Conservation (phyloP, 2,113 vertebrate species). For the zebrafish (Danio rerio) region DNA sequence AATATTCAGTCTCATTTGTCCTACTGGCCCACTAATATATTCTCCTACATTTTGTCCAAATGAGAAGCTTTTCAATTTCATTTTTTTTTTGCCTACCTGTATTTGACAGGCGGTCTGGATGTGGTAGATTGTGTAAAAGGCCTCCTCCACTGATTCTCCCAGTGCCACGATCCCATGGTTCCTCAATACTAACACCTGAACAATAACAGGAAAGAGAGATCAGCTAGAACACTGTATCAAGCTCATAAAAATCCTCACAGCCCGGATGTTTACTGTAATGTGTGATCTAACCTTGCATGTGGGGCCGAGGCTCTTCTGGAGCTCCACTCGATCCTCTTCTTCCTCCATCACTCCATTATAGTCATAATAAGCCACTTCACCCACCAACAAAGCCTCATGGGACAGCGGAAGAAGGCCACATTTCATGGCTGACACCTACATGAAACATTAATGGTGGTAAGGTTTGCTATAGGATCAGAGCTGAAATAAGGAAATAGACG, state of each 20-base stretch:
- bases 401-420: constrained; percentile 91
- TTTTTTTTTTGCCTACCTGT: constrained; percentile 79
- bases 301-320: constrained; percentile 95
- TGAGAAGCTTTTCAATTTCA: neutral
- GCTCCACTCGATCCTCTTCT: constrained; percentile 87
- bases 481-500: neutral
- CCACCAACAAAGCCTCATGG: constrained; percentile 90
- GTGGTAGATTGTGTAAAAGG: constrained; percentile 94
- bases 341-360: constrained; percentile 91
- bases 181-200: constrained; percentile 91
- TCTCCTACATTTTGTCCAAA: neutral
- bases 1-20: constrained; percentile 6
- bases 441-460: constrained; percentile 6
- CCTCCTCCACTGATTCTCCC: constrained; percentile 93
- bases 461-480: neutral
- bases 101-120: constrained; percentile 95
- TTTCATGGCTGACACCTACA: constrained; percentile 94
- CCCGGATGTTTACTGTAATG: neutral
- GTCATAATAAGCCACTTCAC: constrained; percentile 90
- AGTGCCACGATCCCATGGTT: constrained; percentile 94
- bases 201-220: neutral
- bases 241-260: neutral
- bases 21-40: constrained; percentile 8
- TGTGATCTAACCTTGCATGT: constrained; percentile 88
- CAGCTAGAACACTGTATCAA: neutral